A percentile compares a stretch with the other conserved stretches of the same genome.
Evolutionary conservation across 2,113 vertebrate genomes (phyloP).

Genomic region (Eubucco bourcierii): DNA sequence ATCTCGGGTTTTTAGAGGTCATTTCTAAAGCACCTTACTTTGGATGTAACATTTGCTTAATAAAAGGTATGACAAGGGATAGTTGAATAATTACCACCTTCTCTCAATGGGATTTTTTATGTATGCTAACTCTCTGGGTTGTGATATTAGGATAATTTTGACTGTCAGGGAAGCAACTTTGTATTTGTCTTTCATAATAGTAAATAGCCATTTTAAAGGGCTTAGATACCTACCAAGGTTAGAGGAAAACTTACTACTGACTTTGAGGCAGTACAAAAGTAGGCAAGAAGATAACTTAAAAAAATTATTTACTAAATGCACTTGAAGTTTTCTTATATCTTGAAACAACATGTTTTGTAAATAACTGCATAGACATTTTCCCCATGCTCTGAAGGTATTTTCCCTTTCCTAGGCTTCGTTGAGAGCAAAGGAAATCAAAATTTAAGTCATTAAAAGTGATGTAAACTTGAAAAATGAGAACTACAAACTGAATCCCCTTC

Average conservation of each 20-base stretch:
- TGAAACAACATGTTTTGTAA: neutral
- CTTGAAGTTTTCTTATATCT: neutral
- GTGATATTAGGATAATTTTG: neutral
- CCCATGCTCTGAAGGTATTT: neutral
- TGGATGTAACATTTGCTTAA: conserved; percentile 4
- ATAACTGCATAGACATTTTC: neutral
- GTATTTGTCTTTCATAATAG: neutral
- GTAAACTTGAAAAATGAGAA: neutral
- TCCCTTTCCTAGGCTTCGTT: neutral
- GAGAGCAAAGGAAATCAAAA: neutral
- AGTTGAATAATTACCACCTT: conserved; percentile 6
- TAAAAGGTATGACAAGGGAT: conserved; percentile 18
- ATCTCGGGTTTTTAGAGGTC: conserved; percentile 1
- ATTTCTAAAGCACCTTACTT: neutral
- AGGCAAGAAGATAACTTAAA: neutral
- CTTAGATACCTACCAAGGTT: neutral
- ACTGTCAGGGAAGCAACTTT: neutral
- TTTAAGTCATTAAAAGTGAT: neutral
- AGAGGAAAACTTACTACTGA: neutral
- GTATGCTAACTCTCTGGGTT: neutral
- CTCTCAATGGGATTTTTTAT: neutral
- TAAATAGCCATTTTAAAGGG: neutral
- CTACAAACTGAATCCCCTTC: neutral
- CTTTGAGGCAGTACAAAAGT: neutral
- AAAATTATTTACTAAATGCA: neutral